Evolutionary conservation across 2,797 vertebrate species (phyloP).

Genomic region (Lophotriccus pileatus): DNA sequence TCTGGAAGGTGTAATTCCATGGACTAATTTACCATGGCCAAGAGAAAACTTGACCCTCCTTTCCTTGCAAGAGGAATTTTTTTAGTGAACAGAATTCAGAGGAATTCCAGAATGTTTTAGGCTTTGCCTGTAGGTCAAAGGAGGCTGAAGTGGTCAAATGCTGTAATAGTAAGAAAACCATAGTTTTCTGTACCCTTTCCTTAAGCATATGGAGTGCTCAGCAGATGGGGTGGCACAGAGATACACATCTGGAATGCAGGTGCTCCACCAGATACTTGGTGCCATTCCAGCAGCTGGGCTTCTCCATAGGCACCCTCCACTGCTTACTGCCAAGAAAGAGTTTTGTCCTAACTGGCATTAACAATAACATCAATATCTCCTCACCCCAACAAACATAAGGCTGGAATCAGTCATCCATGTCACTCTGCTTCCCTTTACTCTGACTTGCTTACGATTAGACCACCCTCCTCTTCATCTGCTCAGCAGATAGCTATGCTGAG

Average conservation of each 20-base stretch:
- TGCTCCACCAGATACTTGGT: constrained; percentile 1
- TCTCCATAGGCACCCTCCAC: background rate
- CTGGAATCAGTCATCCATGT: background rate
- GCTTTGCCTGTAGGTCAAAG: background rate
- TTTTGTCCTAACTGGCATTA: constrained; percentile 4
- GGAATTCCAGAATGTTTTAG: background rate
- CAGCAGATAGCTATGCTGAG: background rate
- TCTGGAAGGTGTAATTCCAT: background rate
- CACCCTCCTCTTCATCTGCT: constrained; percentile 35
- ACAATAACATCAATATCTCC: background rate
- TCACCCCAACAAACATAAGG: background rate
- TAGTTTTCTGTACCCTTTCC: background rate
- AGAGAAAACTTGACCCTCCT: background rate
- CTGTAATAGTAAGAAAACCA: background rate
- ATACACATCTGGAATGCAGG: constrained; percentile 36
- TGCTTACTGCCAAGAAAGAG: background rate
- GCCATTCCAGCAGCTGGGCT: constrained; percentile 13
- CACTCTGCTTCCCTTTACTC: background rate
- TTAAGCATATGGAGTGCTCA: background rate
- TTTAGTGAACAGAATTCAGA: background rate
- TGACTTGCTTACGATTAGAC: background rate
- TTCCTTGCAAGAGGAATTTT: background rate
- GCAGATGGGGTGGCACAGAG: background rate
- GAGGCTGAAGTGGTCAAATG: background rate
- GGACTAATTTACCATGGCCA: background rate